phyloP scores from a whole-genome alignment of 1,140 invertebrate species.

The Drosophila paulistorum region DNA sequence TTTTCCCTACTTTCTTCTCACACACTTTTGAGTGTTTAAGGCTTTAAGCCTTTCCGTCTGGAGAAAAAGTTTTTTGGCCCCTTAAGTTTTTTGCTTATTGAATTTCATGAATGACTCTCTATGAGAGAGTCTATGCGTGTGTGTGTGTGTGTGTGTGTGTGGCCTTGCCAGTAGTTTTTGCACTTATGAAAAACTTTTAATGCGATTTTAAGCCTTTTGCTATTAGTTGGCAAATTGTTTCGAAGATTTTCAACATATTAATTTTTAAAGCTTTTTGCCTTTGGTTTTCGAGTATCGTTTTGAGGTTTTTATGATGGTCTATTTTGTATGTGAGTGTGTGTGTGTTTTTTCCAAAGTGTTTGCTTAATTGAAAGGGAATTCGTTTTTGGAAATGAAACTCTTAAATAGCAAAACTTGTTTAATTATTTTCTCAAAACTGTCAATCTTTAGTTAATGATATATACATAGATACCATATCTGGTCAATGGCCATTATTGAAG shows the following conservation, averaged over 20 bases:
- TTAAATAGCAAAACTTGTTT: background rate
- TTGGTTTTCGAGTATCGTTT: slow-evolving; percentile 6
- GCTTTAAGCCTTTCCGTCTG: slow-evolving; percentile 60
- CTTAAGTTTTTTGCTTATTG: slow-evolving; percentile 67
- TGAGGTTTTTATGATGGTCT: slow-evolving; percentile 22
- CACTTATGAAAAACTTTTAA: slow-evolving; percentile 60
- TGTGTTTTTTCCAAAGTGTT: background rate
- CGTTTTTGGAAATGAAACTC: background rate
- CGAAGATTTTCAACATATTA: slow-evolving; percentile 72
- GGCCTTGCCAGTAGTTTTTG: slow-evolving; percentile 48
- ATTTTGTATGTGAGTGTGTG: background rate
- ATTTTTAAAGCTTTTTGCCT: slow-evolving; percentile 53
- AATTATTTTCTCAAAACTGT: background rate
- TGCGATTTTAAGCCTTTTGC: slow-evolving; percentile 75
- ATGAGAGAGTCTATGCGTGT: slow-evolving; percentile 8
- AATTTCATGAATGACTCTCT: slow-evolving; percentile 45
- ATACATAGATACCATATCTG: no score
- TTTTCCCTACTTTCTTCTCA: slow-evolving; percentile 1
- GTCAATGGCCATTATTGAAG: no score
- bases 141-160: slow-evolving; percentile 31
- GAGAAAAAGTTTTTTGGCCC: slow-evolving; percentile 50
- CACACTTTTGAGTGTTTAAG: slow-evolving; percentile 34
- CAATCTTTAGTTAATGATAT: no score
- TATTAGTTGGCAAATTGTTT: slow-evolving; percentile 75
- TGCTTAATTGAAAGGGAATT: slow-evolving; percentile 55